These are phyloP conservation scores for Tipula helvola DNA, from an alignment of 2,888 invertebrate genomes.

Conservation along the genomic window DNA sequence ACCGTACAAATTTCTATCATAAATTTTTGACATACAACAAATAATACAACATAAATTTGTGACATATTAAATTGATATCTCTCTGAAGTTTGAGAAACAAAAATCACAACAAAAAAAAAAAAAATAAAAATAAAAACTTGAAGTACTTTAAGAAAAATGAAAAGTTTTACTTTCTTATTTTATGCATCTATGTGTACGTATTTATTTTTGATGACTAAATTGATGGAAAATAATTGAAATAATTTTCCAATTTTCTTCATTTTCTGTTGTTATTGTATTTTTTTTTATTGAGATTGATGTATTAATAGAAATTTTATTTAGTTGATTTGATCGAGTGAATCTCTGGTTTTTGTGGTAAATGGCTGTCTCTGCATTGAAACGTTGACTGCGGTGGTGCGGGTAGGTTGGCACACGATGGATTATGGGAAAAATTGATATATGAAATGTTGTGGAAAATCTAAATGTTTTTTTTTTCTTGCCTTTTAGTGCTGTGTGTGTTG, in stretches of 20 bases:
- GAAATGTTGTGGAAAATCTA: neutral
- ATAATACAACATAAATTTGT: neutral
- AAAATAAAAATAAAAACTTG: neutral
- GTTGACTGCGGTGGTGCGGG: neutral
- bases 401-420: neutral
- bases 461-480: neutral
- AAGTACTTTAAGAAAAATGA: neutral
- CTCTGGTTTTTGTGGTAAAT: neutral
- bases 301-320: neutral
- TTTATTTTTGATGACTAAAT: neutral
- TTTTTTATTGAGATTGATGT: neutral
- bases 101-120: neutral
- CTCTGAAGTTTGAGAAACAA: neutral
- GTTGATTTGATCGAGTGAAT: slow-evolving; percentile 4
- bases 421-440: neutral
- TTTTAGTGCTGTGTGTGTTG: neutral
- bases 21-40: neutral
- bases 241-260: neutral
- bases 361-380: neutral
- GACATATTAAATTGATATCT: slow-evolving; percentile 4
- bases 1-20: neutral
- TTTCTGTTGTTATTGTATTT: neutral
- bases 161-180: neutral
- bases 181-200: neutral
- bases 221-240: slow-evolving; percentile 4